phyloP scores from a whole-genome alignment of 2,113 vertebrate genomes.

The Bombycilla garrulus region DNA sequence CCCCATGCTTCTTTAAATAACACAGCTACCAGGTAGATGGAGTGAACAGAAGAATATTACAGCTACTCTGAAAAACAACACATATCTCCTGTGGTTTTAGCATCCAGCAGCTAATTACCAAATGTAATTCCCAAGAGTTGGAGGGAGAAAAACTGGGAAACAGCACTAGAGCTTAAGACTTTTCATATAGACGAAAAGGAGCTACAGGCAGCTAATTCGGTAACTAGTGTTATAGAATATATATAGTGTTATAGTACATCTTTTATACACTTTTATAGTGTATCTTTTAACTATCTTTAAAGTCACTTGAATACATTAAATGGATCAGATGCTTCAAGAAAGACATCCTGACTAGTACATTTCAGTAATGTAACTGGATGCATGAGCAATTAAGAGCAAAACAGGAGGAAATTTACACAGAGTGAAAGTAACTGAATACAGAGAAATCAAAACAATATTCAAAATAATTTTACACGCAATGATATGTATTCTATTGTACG shows the following conservation, averaged over 20 bases:
- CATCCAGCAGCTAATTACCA: not conserved
- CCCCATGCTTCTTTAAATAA: not conserved
- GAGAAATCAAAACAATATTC: not conserved
- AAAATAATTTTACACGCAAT: not conserved
- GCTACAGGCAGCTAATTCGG: not conserved
- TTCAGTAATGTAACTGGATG: not conserved
- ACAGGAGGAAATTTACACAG: not conserved
- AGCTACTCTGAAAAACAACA: not conserved
- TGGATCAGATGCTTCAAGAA: not conserved
- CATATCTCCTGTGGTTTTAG: not conserved
- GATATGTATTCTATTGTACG: not conserved
- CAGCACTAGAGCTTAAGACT: not conserved
- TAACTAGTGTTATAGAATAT: not conserved
- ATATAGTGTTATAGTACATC: no score
- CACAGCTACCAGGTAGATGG: not conserved
- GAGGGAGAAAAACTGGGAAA: not conserved
- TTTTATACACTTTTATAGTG: not conserved
- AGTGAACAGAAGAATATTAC: not conserved
- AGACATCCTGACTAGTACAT: not conserved
- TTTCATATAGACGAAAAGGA: not conserved
- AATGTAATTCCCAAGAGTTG: not conserved
- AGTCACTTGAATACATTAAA: not conserved
- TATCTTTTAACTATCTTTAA: not conserved
- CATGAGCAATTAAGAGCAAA: not conserved
- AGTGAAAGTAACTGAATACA: not conserved